Evolutionary conservation across 2,113 vertebrate species (phyloP).

Genomic region (Xenopus tropicalis): UCB_Xtro_10.0 CM004448.2:67314501-67315000

Average conservation of each 20-base stretch:
- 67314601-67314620: slow-evolving; percentile 38
- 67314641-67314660: background rate
- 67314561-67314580: slow-evolving; percentile 30
- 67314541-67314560: slow-evolving; percentile 32
- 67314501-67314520: slow-evolving; percentile 18
- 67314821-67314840: slow-evolving; percentile 33
- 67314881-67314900: slow-evolving; percentile 16
- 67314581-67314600: slow-evolving; percentile 33
- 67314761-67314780: slow-evolving; percentile 28
- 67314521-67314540: slow-evolving; percentile 26
- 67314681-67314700: slow-evolving; percentile 24
- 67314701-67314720: slow-evolving; percentile 21
- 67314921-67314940: slow-evolving; percentile 32
- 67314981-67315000: slow-evolving; percentile 3
- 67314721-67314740: slow-evolving; percentile 28
- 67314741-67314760: slow-evolving; percentile 32
- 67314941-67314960: slow-evolving; percentile 21
- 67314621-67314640: slow-evolving; percentile 36
- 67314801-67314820: slow-evolving; percentile 40
- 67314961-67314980: slow-evolving; percentile 23
- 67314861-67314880: slow-evolving; percentile 38
- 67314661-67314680: slow-evolving; percentile 24
- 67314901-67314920: slow-evolving; percentile 44
- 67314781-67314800: slow-evolving; percentile 32
- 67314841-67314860: slow-evolving; percentile 40